These are phyloP conservation scores for Syrmaticus mikado DNA, from an alignment of 2,113 vertebrate species.

Conservation along the genomic window DNA sequence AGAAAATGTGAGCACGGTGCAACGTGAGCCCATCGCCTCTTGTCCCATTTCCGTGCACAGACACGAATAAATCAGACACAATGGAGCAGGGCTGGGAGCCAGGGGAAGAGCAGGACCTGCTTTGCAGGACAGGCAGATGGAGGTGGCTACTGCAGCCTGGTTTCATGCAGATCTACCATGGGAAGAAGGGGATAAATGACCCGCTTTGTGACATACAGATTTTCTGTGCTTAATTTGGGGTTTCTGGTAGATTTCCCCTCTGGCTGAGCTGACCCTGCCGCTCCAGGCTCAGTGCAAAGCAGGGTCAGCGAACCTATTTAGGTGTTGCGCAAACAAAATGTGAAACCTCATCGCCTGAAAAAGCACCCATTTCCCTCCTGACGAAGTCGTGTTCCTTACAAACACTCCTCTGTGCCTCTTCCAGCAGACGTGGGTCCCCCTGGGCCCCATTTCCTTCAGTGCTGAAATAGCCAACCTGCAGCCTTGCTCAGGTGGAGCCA, in stretches of 20 bases:
- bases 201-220: neutral
- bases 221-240: neutral
- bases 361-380: neutral
- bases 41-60: neutral
- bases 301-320: constrained; percentile 22
- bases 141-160: neutral
- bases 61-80: neutral
- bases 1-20: neutral
- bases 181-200: neutral
- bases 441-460: neutral
- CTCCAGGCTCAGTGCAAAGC: neutral
- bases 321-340: neutral
- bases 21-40: neutral
- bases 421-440: neutral
- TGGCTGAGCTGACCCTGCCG: neutral
- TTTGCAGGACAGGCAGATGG: neutral
- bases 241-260: neutral
- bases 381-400: neutral
- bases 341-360: neutral
- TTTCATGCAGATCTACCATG: neutral
- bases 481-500: fast-evolving
- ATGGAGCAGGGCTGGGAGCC: neutral
- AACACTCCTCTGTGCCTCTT: neutral
- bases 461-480: neutral
- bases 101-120: neutral